Conservation (phyloP, 2,888 invertebrate species). For the Capitulum mitella region DNA sequence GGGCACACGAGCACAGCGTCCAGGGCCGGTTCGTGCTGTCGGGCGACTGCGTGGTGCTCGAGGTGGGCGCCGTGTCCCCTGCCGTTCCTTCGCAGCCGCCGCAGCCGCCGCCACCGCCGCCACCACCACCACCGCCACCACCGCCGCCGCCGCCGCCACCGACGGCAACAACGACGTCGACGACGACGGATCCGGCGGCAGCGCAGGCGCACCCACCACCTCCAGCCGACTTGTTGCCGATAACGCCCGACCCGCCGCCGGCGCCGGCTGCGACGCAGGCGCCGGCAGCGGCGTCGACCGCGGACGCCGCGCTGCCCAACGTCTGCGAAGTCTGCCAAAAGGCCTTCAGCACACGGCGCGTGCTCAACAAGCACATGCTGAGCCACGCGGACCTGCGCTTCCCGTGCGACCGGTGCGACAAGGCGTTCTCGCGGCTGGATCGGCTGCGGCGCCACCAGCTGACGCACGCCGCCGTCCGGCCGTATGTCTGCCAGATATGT, state of each 20-base stretch:
- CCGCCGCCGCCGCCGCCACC: constrained; percentile 37
- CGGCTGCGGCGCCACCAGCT: constrained; percentile 8
- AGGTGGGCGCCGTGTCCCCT: constrained; percentile 64
- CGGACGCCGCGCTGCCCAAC: not conserved
- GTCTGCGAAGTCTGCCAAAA: not conserved
- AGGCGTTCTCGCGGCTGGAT: not conserved
- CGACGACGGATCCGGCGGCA: constrained; percentile 46
- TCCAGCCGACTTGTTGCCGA: too few species aligned
- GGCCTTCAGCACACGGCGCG: not conserved
- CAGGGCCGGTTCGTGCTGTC: constrained; percentile 58
- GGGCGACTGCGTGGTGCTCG: constrained; percentile 58
- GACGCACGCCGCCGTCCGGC: not conserved
- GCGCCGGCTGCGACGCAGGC: not conserved
- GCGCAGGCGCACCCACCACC: constrained; percentile 58
- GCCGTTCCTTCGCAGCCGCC: too few species aligned
- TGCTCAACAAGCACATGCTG: constrained; percentile 4
- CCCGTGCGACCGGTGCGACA: not conserved
- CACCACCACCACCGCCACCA: constrained; percentile 48
- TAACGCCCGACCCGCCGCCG: constrained; percentile 54
- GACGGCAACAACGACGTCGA: constrained; percentile 43
- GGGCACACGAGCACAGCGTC: constrained; percentile 55
- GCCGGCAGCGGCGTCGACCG: not conserved
- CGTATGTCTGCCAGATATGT: not conserved
- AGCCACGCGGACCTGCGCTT: not conserved
- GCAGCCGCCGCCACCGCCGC: too few species aligned